phyloP scores from a whole-genome alignment of 2,113 vertebrate genomes.

The Sphaerodactylus townsendi region DNA sequence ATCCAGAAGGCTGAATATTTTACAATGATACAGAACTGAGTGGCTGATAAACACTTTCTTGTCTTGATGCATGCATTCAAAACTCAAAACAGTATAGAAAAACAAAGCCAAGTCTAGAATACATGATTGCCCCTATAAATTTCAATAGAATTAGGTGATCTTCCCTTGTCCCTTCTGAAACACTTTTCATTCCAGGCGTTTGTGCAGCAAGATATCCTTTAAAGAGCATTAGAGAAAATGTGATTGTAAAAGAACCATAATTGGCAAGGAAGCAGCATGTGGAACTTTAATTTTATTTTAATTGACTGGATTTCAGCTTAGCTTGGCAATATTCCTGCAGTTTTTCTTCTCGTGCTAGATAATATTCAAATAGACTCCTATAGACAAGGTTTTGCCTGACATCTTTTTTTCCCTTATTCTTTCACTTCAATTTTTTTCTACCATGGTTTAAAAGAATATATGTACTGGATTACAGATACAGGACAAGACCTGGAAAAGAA shows the following conservation, averaged over 20 bases:
- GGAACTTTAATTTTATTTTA: conserved; percentile 11
- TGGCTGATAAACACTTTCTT: conserved; percentile 56
- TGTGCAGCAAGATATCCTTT: not conserved
- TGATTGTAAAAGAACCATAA: not conserved
- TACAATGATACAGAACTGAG: conserved; percentile 46
- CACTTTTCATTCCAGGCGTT: not conserved
- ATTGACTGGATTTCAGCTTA: not conserved
- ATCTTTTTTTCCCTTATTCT: not conserved
- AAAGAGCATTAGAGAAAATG: not conserved
- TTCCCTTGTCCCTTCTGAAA: conserved; percentile 49
- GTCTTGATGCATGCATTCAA: conserved; percentile 47
- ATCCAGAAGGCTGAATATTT: conserved; percentile 55
- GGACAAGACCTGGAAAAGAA: not conserved
- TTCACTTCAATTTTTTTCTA: not conserved
- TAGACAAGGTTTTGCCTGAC: not conserved
- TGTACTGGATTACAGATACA: not conserved
- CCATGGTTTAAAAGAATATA: not conserved
- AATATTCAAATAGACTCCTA: not conserved
- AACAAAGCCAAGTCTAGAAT: conserved; percentile 46
- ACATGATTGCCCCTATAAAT: not conserved
- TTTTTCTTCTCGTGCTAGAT: not conserved
- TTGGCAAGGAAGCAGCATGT: not conserved
- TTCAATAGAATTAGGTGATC: conserved; percentile 18
- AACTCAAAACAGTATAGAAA: conserved; percentile 31
- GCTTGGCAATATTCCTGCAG: not conserved